These are phyloP conservation scores for Drosophila gaucha DNA, from an alignment of 2,888 invertebrate genomes.

Conservation along the genomic window DNA sequence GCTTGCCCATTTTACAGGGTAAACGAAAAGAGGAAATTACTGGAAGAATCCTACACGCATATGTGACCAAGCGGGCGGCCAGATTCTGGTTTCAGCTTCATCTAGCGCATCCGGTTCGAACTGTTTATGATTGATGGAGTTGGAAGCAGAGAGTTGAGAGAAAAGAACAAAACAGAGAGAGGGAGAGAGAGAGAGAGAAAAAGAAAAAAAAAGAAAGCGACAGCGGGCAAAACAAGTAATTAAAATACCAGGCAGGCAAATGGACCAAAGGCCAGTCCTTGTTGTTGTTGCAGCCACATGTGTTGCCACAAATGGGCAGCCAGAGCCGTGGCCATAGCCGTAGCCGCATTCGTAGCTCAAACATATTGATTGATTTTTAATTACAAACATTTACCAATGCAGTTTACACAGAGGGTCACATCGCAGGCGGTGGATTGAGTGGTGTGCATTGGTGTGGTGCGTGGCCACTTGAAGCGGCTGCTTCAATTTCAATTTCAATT, in stretches of 20 bases:
- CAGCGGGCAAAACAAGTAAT: slow-evolving; percentile 60
- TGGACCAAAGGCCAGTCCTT: slow-evolving; percentile 37
- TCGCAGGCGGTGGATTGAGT: slow-evolving; percentile 12
- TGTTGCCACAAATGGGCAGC: slow-evolving; percentile 70
- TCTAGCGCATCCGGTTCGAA: neutral
- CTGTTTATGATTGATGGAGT: slow-evolving; percentile 64
- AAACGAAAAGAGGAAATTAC: neutral
- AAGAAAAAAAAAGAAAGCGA: slow-evolving; percentile 26
- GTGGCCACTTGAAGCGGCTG: slow-evolving; percentile 53
- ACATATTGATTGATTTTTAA: slow-evolving; percentile 79
- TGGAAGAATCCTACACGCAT: slow-evolving; percentile 27
- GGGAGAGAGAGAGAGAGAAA: neutral
- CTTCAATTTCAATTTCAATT: slow-evolving; percentile 73
- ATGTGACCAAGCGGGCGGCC: slow-evolving; percentile 42
- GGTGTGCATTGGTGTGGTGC: neutral
- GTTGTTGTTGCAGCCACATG: slow-evolving; percentile 59
- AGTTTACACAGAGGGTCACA: slow-evolving; percentile 49
- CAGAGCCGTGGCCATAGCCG: neutral
- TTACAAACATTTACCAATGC: slow-evolving; percentile 71
- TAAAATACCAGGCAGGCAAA: slow-evolving; percentile 79
- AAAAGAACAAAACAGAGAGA: neutral
- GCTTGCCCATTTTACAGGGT: neutral
- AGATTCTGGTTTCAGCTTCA: slow-evolving; percentile 1
- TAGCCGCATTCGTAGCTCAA: slow-evolving; percentile 52
- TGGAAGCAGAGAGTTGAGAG: neutral